Percentiles rank a stretch among this genome's conserved stretches.
Conservation (phyloP, 1,140 invertebrate genomes). For the Portunus trituberculatus region DNA sequence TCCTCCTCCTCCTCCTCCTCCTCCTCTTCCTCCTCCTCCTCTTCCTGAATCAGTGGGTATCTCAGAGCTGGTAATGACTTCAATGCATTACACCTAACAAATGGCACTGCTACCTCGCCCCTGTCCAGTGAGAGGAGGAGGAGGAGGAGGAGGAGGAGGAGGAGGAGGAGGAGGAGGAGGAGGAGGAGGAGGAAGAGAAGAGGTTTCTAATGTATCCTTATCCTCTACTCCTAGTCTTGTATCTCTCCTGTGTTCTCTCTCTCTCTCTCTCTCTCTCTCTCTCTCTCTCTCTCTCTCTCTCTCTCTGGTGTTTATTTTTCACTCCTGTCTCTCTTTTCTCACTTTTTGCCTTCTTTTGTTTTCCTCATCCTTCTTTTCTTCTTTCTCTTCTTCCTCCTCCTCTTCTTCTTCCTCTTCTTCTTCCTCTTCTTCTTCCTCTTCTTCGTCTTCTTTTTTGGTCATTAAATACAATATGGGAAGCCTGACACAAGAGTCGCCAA, state of each 20-base stretch:
- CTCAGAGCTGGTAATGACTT: too few relatives aligned
- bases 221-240: background rate
- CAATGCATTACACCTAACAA: too few relatives aligned
- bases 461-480: background rate
- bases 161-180: too few relatives aligned
- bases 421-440: background rate
- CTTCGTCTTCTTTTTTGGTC: too few relatives aligned
- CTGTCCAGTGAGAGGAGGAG: too few relatives aligned
- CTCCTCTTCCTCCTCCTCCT: too few relatives aligned
- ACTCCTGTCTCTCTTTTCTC: background rate
- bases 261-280: conserved; percentile 39
- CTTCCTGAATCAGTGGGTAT: too few relatives aligned
- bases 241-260: background rate
- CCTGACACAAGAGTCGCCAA: background rate
- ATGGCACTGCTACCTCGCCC: too few relatives aligned
- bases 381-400: background rate
- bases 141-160: too few relatives aligned
- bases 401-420: background rate
- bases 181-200: too few relatives aligned
- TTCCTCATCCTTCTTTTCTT: background rate
- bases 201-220: background rate
- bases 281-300: background rate
- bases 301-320: background rate
- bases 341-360: background rate
- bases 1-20: too few relatives aligned